A percentile compares a stretch with the other conserved stretches of the same genome.
Evolutionary conservation across 2,113 vertebrate species (phyloP).

Genomic region (Raja brachyura): DNA sequence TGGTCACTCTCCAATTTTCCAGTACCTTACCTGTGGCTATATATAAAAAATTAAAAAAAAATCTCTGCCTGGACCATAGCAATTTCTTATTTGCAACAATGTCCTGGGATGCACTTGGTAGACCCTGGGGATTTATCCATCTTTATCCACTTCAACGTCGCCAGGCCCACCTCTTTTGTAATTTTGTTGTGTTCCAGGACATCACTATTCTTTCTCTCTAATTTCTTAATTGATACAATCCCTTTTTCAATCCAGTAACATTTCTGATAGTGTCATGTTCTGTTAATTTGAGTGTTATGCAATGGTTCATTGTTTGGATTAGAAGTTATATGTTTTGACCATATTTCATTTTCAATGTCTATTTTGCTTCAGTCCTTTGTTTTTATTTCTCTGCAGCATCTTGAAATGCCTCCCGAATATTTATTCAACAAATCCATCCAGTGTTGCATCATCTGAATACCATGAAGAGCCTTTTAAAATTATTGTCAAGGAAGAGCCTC

Average conservation of each 20-base stretch:
- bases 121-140: no score
- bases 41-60: no score
- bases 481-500: conserved; percentile 66
- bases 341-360: not conserved
- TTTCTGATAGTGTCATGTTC: not conserved
- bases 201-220: no score
- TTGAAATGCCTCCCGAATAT: conserved; percentile 21
- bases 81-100: no score
- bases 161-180: no score
- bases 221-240: not conserved
- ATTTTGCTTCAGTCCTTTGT: not conserved
- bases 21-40: no score
- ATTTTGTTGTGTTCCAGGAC: no score
- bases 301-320: not conserved
- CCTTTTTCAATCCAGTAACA: not conserved
- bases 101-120: no score
- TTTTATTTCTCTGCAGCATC: not conserved
- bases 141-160: no score
- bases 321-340: not conserved
- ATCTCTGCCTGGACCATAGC: no score
- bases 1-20: no score
- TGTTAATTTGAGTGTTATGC: not conserved
- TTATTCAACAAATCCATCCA: not conserved
- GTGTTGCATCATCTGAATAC: conserved; percentile 10
- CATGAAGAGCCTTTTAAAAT: conserved; percentile 51